Percentiles rank a stretch among this genome's conserved stretches.
Conservation (phyloP, 2,888 invertebrate genomes). For the Drosophila atroscutellata region DNA sequence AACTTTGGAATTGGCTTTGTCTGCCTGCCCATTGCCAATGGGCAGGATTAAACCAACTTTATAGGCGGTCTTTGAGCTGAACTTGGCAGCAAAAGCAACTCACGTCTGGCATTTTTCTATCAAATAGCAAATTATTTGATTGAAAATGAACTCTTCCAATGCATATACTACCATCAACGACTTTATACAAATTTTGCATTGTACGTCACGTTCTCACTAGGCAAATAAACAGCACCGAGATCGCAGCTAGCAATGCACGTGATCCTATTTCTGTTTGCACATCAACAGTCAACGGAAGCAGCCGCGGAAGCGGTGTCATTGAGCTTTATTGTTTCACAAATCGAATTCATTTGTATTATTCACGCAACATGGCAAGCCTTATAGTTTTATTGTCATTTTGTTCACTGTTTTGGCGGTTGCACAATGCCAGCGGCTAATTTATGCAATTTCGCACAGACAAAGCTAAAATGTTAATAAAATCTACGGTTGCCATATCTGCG, state of each 20-base stretch:
- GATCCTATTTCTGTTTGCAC: conserved; percentile 69
- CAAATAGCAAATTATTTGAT: conserved; percentile 16
- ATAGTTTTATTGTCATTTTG: conserved; percentile 14
- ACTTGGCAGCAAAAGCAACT: conserved; percentile 20
- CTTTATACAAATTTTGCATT: conserved; percentile 54
- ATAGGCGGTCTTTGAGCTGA: conserved; percentile 8
- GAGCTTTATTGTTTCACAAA: conserved; percentile 77
- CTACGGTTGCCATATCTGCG: conserved; percentile 5
- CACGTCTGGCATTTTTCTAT: conserved; percentile 27
- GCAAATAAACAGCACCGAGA: conserved; percentile 50
- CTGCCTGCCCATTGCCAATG: conserved; percentile 33
- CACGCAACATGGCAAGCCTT: conserved; percentile 16
- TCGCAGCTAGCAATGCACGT: conserved; percentile 54
- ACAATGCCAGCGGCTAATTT: conserved; percentile 45
- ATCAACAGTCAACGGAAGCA: conserved; percentile 45
- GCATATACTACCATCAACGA: conserved; percentile 37
- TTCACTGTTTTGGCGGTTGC: conserved; percentile 3
- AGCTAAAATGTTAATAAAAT: conserved; percentile 42
- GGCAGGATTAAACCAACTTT: conserved; percentile 26
- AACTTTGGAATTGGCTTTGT: conserved; percentile 57
- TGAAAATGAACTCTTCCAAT: conserved; percentile 60
- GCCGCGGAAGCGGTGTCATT: conserved; percentile 54
- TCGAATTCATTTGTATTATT: conserved; percentile 78
- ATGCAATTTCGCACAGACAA: conserved; percentile 53
- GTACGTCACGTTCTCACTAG: conserved; percentile 70